Evolutionary conservation across 2,797 vertebrate species (phyloP).

Genomic region (Bradypus variegatus): DNA sequence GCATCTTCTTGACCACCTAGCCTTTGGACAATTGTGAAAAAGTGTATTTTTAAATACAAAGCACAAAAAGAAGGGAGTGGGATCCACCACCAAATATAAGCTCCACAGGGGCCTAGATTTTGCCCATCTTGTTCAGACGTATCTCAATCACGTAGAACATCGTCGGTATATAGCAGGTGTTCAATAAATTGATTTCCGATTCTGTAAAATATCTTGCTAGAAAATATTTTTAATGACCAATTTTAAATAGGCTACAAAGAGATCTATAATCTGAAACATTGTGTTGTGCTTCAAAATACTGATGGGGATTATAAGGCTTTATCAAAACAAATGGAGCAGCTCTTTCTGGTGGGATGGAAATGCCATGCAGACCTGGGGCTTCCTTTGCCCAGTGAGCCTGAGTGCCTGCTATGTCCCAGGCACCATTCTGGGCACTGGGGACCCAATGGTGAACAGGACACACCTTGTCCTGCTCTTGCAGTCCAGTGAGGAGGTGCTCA

Average conservation of each 20-base stretch:
- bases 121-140: not conserved
- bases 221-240: not conserved
- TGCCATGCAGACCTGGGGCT: not conserved
- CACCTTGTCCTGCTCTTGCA: not conserved
- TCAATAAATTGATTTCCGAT: not conserved
- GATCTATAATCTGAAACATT: not conserved
- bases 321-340: not conserved
- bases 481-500: accelerated
- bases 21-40: not conserved
- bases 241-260: not conserved
- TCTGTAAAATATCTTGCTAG: not conserved
- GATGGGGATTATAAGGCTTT: not conserved
- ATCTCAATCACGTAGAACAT: not conserved
- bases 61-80: not conserved
- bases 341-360: not conserved
- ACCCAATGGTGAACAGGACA: not conserved
- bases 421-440: not conserved
- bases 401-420: not conserved
- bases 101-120: too few relatives aligned
- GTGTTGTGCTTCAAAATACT: not conserved
- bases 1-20: not conserved
- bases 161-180: not conserved
- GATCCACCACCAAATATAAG: not conserved
- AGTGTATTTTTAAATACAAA: not conserved
- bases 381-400: not conserved